Percentiles rank a stretch among this genome's conserved stretches.
phyloP scores from a whole-genome alignment of 2,113 vertebrate species.

The Lasiurus borealis region DNA sequence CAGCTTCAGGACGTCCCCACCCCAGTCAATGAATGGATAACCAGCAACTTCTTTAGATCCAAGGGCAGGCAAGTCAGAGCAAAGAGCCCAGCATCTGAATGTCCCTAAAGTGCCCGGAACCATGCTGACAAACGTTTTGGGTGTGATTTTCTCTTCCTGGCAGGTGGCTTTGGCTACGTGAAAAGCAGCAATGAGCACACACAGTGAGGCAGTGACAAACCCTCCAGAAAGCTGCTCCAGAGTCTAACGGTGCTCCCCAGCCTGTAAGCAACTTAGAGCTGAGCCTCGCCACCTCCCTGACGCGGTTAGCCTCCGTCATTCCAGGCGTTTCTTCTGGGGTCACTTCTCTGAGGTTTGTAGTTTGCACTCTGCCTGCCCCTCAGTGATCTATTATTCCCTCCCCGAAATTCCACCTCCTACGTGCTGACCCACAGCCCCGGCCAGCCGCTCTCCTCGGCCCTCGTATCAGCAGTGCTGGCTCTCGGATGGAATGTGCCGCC shows the following conservation, averaged over 20 bases:
- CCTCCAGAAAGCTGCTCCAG: not conserved
- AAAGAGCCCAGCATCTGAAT: not conserved
- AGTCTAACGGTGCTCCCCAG: not conserved
- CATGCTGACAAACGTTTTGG: not conserved
- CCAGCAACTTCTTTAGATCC: not conserved
- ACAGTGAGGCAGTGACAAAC: not conserved
- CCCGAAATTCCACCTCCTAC: constrained; percentile 56
- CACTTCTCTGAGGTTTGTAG: not conserved
- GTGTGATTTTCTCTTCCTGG: not conserved
- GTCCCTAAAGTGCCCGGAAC: not conserved
- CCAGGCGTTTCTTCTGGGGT: constrained; percentile 22
- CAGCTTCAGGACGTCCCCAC: not conserved
- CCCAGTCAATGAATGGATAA: not conserved
- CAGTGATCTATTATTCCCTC: constrained; percentile 22
- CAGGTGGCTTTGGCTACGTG: not conserved
- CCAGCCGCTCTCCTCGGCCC: not conserved
- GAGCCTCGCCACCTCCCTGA: not conserved
- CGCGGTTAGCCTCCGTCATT: not conserved
- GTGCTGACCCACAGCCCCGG: constrained; percentile 8
- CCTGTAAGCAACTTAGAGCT: not conserved
- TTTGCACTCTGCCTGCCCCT: not conserved
- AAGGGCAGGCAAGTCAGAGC: not conserved
- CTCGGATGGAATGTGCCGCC: not conserved
- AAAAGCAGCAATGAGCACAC: not conserved
- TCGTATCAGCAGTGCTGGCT: constrained; percentile 5